phyloP scores from a whole-genome alignment of 1,140 invertebrate genomes.

The Dolichoris vasculosae region DNA sequence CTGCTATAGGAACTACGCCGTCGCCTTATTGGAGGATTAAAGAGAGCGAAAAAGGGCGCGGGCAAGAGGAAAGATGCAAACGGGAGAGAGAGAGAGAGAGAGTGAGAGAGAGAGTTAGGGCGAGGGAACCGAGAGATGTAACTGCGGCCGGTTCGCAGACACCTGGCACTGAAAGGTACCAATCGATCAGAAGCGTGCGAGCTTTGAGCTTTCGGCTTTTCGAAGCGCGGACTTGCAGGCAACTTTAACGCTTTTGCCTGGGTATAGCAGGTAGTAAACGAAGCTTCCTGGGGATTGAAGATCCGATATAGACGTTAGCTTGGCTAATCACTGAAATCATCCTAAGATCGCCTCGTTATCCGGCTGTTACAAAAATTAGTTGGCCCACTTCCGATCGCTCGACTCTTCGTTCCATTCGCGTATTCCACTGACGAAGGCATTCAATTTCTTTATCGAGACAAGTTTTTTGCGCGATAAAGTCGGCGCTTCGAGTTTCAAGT shows the following conservation, averaged over 20 bases:
- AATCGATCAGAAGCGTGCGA: conserved; percentile 62
- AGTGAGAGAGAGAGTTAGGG: not conserved
- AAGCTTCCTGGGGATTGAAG: not conserved
- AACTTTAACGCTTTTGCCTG: not conserved
- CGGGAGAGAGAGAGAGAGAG: conserved; percentile 18
- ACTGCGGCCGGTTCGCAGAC: conserved; percentile 50
- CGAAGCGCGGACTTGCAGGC: not conserved
- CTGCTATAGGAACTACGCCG: not conserved
- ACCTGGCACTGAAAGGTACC: conserved; percentile 70
- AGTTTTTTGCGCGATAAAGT: too few relatives aligned
- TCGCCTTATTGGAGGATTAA: conserved; percentile 4
- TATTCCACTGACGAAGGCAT: too few relatives aligned
- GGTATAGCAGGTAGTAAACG: not conserved
- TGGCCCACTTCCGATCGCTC: too few relatives aligned
- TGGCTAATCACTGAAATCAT: not conserved
- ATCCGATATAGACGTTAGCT: not conserved
- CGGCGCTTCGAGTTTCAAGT: too few relatives aligned
- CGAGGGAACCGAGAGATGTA: conserved; percentile 53
- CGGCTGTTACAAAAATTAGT: not conserved
- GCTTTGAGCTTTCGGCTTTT: not conserved
- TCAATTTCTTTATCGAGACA: too few relatives aligned
- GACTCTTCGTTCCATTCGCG: not conserved
- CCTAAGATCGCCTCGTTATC: not conserved
- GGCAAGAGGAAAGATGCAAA: not conserved
- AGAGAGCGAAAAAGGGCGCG: not conserved